Evolutionary conservation across 2,113 vertebrate species (phyloP).

Genomic region (Scalopus aquaticus): DNA sequence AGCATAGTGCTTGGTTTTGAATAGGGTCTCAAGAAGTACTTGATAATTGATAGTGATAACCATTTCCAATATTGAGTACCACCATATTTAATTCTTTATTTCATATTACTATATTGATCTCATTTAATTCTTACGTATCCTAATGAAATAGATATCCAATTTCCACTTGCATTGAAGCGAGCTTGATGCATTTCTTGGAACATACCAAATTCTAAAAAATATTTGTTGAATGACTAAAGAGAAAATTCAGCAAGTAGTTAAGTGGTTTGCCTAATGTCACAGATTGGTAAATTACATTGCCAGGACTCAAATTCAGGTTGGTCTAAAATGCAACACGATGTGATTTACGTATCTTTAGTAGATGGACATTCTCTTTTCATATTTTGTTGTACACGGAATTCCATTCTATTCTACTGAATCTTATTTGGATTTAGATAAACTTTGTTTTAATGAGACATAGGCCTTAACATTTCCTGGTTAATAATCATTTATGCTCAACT

Average conservation of each 20-base stretch:
- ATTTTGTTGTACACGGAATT: not conserved
- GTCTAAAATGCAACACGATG: not conserved
- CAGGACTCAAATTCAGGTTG: constrained; percentile 16
- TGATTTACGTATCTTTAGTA: not conserved
- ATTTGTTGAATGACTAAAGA: not conserved
- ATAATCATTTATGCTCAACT: not conserved
- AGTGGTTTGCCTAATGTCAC: not conserved
- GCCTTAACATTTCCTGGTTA: not conserved
- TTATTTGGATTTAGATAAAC: not conserved
- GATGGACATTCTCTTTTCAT: not conserved
- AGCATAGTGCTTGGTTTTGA: not conserved
- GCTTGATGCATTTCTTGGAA: not conserved
- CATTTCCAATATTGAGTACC: not conserved
- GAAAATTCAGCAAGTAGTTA: not conserved
- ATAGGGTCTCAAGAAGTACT: not conserved
- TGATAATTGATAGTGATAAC: not conserved
- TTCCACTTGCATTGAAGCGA: not conserved
- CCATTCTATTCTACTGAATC: not conserved
- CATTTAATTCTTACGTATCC: not conserved
- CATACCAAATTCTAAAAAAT: not conserved
- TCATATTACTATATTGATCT: constrained; percentile 7
- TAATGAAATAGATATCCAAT: not conserved
- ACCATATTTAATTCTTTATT: not conserved
- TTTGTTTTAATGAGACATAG: not conserved
- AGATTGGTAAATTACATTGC: not conserved